Conservation (phyloP, 2,113 vertebrate species). For the Cnemophilus loriae region DNA sequence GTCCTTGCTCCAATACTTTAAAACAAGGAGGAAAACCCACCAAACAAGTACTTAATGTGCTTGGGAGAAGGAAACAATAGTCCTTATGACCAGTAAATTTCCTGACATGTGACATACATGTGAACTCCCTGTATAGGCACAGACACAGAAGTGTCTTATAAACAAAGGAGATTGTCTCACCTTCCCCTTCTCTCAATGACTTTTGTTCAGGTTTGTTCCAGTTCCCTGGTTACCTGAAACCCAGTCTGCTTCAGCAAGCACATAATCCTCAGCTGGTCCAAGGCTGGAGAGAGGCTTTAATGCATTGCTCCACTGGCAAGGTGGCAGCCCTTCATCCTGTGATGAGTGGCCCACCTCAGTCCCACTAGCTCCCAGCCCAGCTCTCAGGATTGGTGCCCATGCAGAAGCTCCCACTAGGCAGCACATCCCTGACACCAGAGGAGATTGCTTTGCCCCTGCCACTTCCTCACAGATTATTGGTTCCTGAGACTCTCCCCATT, state of each 20-base stretch:
- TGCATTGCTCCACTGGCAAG: background rate
- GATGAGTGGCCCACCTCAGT: background rate
- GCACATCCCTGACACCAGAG: accelerated
- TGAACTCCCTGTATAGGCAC: background rate
- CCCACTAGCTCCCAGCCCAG: background rate
- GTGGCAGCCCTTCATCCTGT: background rate
- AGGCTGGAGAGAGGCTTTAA: background rate
- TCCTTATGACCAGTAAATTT: background rate
- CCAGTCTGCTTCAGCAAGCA: background rate
- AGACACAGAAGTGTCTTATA: background rate
- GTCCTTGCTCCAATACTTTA: background rate
- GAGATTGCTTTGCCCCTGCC: background rate
- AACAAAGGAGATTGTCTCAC: background rate
- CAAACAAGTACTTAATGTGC: background rate
- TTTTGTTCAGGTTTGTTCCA: background rate
- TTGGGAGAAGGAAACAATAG: background rate
- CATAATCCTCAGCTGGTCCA: background rate
- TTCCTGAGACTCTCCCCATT: accelerated
- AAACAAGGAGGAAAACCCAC: background rate
- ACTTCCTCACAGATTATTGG: background rate
- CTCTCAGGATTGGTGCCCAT: background rate
- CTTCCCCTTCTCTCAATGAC: background rate
- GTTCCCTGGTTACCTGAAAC: background rate
- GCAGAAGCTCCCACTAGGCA: background rate
- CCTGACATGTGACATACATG: accelerated